Conservation (phyloP, 2,797 vertebrate species). For the Eremophila alpestris region DNA sequence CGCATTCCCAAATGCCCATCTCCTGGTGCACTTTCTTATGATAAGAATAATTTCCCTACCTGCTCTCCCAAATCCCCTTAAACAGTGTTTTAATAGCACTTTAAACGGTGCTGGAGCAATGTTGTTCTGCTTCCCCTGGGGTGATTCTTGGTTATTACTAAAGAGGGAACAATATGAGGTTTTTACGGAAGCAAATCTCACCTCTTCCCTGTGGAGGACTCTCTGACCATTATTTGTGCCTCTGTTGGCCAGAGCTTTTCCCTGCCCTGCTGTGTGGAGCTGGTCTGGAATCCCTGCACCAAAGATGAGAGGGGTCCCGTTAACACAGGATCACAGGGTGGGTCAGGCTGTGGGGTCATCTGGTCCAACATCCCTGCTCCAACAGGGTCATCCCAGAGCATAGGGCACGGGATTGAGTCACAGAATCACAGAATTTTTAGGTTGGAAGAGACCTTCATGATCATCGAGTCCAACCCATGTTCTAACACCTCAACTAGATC, state of each 20-base stretch:
- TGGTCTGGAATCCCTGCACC: not conserved
- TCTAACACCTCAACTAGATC: too few species aligned
- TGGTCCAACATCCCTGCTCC: not conserved
- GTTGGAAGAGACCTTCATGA: too few species aligned
- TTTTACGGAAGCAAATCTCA: not conserved
- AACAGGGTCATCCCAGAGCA: not conserved
- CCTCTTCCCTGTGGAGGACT: not conserved
- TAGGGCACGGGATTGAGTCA: not conserved
- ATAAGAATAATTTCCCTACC: not conserved
- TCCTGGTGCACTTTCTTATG: not conserved
- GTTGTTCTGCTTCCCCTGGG: not conserved
- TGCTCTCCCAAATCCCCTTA: not conserved
- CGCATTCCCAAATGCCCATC: not conserved
- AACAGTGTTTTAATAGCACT: not conserved
- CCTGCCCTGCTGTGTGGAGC: not conserved
- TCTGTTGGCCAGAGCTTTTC: not conserved
- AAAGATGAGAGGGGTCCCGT: not conserved
- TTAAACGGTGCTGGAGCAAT: not conserved
- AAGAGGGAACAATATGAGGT: not conserved
- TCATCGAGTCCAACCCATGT: too few species aligned
- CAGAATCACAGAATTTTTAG: too few species aligned
- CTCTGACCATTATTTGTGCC: not conserved
- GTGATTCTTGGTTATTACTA: not conserved
- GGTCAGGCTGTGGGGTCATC: not conserved
- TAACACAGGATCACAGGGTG: too few species aligned